Percentiles rank a stretch among this genome's conserved stretches.
phyloP scores from a whole-genome alignment of 1,140 invertebrate genomes.

The Eurosta solidaginis region DNA sequence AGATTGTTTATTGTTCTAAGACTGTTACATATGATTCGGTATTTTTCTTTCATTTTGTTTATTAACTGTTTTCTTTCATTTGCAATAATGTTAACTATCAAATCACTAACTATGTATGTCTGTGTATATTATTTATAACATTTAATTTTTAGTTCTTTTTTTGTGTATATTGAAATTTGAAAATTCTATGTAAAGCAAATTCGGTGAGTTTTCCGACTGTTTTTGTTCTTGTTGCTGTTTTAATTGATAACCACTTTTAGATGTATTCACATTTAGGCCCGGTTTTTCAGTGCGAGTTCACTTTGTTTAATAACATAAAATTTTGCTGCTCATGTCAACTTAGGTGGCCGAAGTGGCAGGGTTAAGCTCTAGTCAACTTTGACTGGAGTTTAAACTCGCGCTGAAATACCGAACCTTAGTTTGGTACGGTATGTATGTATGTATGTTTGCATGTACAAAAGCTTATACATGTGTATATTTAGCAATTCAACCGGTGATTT shows the following conservation, averaged over 20 bases:
- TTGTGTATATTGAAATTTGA: slow-evolving; percentile 11
- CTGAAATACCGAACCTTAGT: no score
- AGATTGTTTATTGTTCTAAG: slow-evolving; percentile 22
- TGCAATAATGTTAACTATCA: slow-evolving; percentile 19
- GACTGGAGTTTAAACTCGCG: no score
- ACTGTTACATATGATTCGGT: not conserved
- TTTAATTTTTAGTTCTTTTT: not conserved
- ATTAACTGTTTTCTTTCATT: not conserved
- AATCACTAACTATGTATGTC: slow-evolving; percentile 13
- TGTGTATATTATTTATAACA: not conserved
- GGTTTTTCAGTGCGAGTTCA: not conserved
- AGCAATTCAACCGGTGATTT: no score
- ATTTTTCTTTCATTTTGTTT: not conserved
- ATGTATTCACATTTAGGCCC: not conserved
- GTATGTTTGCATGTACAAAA: no score
- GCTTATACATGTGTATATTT: no score
- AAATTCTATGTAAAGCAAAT: slow-evolving; percentile 17
- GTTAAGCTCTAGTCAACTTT: no score
- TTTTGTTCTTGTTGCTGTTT: not conserved
- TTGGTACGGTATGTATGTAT: no score
- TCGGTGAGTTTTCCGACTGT: not conserved
- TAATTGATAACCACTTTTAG: not conserved
- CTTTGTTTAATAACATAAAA: no score
- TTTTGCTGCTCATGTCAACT: no score
- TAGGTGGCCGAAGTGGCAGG: no score